Conservation (phyloP, 2,113 vertebrate species). For the Pollimyrus isidori region DNA sequence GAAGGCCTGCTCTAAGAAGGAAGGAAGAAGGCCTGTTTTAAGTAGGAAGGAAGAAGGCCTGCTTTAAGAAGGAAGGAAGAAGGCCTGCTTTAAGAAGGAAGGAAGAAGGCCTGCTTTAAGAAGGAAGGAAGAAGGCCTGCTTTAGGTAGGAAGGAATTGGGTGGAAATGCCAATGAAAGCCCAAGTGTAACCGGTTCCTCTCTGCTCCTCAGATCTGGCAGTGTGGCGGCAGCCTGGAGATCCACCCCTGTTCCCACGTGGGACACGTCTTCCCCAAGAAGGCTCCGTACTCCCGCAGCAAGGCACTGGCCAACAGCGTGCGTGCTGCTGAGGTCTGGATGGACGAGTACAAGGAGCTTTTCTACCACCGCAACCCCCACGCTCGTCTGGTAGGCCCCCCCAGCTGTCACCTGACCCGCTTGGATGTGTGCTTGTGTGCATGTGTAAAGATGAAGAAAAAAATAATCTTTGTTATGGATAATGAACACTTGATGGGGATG, state of each 20-base stretch:
- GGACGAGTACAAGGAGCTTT: slow-evolving; percentile 87
- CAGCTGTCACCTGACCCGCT: not conserved
- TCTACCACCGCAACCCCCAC: slow-evolving; percentile 86
- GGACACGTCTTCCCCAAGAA: slow-evolving; percentile 92
- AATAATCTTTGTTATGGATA: not conserved
- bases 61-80: not conserved
- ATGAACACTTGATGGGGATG: not conserved
- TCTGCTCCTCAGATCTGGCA: slow-evolving; percentile 82
- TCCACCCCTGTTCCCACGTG: slow-evolving; percentile 93
- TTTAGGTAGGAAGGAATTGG: not conserved
- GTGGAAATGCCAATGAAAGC: not conserved
- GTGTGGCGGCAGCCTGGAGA: slow-evolving; percentile 88
- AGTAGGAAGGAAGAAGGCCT: not conserved
- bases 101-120: no score
- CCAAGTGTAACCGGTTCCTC: not conserved
- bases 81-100: not conserved
- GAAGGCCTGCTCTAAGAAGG: no score
- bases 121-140: not conserved
- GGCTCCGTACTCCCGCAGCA: slow-evolving; percentile 87
- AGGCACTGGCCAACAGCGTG: slow-evolving; percentile 91
- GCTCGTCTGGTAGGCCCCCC: slow-evolving; percentile 75
- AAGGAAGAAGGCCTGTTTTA: not conserved
- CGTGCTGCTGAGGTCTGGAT: slow-evolving; percentile 96
- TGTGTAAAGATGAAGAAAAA: no score
- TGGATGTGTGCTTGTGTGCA: not conserved